A percentile compares a stretch with the other conserved stretches of the same genome.
phyloP scores from a whole-genome alignment of 2,113 vertebrate species.

The Brienomyrus longianalis region DNA sequence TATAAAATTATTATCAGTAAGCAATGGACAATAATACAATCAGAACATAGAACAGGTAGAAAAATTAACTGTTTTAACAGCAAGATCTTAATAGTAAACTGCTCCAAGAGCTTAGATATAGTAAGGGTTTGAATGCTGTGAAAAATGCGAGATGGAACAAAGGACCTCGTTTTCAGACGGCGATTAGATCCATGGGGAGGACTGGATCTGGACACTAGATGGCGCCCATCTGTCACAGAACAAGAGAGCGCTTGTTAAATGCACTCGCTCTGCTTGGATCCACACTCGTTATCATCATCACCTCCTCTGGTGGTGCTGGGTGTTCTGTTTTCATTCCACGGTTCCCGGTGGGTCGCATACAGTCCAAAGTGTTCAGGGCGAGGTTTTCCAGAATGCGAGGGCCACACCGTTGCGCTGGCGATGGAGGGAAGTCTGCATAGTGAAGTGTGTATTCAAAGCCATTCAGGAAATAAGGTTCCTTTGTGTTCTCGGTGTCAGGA shows the following conservation, averaged over 20 bases:
- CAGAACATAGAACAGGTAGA: slow-evolving; percentile 46
- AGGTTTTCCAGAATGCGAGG: neutral
- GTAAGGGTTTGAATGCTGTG: slow-evolving; percentile 48
- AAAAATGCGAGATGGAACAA: slow-evolving; percentile 36
- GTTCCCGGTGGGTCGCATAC: neutral
- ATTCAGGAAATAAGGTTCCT: slow-evolving; percentile 36
- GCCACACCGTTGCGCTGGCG: neutral
- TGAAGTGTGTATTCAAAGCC: slow-evolving; percentile 53
- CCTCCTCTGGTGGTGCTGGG: neutral
- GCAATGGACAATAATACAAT: slow-evolving; percentile 42
- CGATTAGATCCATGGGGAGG: slow-evolving; percentile 20
- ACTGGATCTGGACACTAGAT: neutral
- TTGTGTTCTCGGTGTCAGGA: slow-evolving; percentile 33
- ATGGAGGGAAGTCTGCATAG: slow-evolving; percentile 48
- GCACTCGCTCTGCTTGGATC: neutral
- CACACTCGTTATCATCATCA: neutral
- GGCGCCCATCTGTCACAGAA: neutral
- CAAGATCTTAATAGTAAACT: slow-evolving; percentile 45
- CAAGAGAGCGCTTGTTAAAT: neutral
- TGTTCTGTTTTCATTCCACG: slow-evolving; percentile 2
- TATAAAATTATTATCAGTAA: slow-evolving; percentile 44
- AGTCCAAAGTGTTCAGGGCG: neutral
- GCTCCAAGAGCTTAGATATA: slow-evolving; percentile 65
- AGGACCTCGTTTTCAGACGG: slow-evolving; percentile 34
- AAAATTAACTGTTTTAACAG: slow-evolving; percentile 70